phyloP scores from a whole-genome alignment of 2,888 invertebrate species.

The Morpho helenor region DNA sequence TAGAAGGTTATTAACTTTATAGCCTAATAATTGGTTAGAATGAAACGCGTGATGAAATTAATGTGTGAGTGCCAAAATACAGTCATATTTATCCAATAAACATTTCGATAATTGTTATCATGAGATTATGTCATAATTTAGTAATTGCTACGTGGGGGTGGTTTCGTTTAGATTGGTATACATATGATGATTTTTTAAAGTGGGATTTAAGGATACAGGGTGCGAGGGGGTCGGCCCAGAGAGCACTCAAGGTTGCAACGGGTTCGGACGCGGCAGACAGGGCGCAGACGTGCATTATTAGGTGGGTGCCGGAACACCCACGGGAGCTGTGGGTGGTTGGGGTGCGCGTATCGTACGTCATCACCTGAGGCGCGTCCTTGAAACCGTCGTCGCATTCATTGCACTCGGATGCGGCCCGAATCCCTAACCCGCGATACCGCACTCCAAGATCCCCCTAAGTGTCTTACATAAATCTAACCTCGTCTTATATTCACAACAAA shows the following conservation, averaged over 20 bases:
- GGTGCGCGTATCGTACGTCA: slow-evolving; percentile 68
- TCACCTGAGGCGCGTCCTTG: slow-evolving; percentile 79
- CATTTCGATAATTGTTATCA: no score
- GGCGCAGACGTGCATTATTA: slow-evolving; percentile 80
- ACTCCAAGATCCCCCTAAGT: slow-evolving; percentile 47
- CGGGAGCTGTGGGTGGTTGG: slow-evolving; percentile 57
- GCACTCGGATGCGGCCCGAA: slow-evolving; percentile 76
- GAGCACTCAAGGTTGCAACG: slow-evolving; percentile 74
- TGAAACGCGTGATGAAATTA: slow-evolving; percentile 9
- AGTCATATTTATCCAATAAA: background rate
- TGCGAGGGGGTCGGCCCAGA: slow-evolving; percentile 49
- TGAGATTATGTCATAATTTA: no score
- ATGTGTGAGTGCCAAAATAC: background rate
- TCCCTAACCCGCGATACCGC: slow-evolving; percentile 59
- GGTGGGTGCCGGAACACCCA: slow-evolving; percentile 77
- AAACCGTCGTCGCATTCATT: slow-evolving; percentile 78
- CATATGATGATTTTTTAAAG: slow-evolving; percentile 3
- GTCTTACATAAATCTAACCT: slow-evolving; percentile 14
- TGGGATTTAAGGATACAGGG: slow-evolving; percentile 29
- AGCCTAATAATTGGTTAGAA: slow-evolving; percentile 26
- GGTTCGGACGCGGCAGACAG: slow-evolving; percentile 75
- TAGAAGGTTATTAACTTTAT: slow-evolving; percentile 64
- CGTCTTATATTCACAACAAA: slow-evolving; percentile 6
- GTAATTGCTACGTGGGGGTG: background rate
- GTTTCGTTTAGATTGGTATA: background rate